Conservation (phyloP, 2,113 vertebrate genomes). For the Leptocoma aspasia region DNA sequence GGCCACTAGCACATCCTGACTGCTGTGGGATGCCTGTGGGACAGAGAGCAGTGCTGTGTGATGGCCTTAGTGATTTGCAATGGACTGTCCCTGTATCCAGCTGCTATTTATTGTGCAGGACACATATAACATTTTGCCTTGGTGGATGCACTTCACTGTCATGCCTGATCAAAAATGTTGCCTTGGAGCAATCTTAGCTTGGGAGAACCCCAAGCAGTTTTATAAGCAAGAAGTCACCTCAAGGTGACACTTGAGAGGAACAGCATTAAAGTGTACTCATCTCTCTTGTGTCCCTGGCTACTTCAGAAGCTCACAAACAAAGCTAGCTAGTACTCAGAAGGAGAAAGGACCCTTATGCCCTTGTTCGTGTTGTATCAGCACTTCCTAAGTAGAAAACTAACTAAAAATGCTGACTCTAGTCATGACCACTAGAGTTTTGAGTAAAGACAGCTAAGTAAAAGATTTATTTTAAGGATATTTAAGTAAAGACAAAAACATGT, state of each 20-base stretch:
- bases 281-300: constrained; percentile 21
- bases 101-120: background rate
- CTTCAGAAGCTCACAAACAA: constrained; percentile 30
- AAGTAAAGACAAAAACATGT: background rate
- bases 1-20: background rate
- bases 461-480: background rate
- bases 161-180: constrained; percentile 21
- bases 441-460: background rate
- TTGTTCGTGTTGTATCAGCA: background rate
- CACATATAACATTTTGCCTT: background rate
- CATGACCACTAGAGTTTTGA: background rate
- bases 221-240: constrained; percentile 15
- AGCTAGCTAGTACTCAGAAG: background rate
- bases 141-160: background rate
- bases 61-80: background rate
- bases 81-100: background rate
- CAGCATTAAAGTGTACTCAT: background rate
- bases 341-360: background rate
- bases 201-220: constrained; percentile 18
- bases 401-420: constrained; percentile 24
- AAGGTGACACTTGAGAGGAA: constrained; percentile 44
- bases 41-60: background rate
- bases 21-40: fast-evolving
- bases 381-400: constrained; percentile 12
- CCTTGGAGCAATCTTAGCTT: constrained; percentile 20